These are phyloP conservation scores for Brachyhypopomus gauderio DNA, from an alignment of 2,113 vertebrate species.

Conservation along the genomic window DNA sequence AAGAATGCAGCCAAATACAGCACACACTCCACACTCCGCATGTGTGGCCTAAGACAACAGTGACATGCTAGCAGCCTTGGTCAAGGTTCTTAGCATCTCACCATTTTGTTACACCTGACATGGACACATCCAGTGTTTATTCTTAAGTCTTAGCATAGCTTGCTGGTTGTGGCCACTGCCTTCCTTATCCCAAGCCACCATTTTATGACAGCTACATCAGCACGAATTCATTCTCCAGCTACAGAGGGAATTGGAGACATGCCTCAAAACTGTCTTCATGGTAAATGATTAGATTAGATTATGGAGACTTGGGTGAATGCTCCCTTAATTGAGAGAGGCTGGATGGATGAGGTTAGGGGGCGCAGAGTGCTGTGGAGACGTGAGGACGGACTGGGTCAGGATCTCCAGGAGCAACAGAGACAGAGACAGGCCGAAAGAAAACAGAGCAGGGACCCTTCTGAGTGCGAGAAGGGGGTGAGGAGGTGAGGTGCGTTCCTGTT, in stretches of 20 bases:
- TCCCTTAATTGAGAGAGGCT: not conserved
- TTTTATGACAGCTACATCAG: not conserved
- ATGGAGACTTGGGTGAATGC: slow-evolving; percentile 1
- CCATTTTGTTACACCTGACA: too few relatives aligned
- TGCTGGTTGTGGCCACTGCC: not conserved
- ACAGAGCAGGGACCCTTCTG: slow-evolving; percentile 23
- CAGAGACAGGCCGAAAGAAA: slow-evolving; percentile 12
- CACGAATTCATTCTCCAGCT: not conserved
- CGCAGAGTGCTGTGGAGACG: not conserved
- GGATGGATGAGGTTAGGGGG: not conserved
- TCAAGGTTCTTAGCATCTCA: too few relatives aligned
- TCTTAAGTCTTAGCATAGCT: not conserved
- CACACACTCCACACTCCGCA: too few relatives aligned
- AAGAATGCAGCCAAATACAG: too few relatives aligned
- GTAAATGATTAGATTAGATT: not conserved
- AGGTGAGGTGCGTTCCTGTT: not conserved
- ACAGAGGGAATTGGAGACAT: not conserved
- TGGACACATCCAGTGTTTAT: not conserved
- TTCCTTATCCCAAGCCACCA: not conserved
- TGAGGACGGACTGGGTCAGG: too few relatives aligned
- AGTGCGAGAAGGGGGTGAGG: slow-evolving; percentile 45
- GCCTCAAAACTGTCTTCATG: not conserved
- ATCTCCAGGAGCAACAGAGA: not conserved
- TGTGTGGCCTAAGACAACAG: too few relatives aligned
- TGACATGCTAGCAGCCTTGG: too few relatives aligned